Percentiles rank a stretch among this genome's conserved stretches.
Evolutionary conservation across 2,888 invertebrate genomes (phyloP).

Genomic region (Byasa hedistus): DNA sequence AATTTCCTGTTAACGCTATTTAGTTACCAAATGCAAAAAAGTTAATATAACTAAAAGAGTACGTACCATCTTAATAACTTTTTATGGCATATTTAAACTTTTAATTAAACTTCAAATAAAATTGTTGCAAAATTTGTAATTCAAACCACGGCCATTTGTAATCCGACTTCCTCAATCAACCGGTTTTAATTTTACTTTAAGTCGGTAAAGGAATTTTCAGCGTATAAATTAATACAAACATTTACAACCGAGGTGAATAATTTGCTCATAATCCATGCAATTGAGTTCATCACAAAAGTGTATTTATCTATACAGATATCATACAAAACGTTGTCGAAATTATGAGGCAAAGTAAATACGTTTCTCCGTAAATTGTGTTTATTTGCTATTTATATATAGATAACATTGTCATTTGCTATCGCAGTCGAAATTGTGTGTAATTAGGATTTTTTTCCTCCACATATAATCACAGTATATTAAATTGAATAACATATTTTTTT

Average conservation of each 20-base stretch:
- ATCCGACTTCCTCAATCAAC: background rate
- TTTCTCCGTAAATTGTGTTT: background rate
- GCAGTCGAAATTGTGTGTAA: no score
- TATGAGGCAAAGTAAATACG: background rate
- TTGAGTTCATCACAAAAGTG: background rate
- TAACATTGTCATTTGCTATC: no score
- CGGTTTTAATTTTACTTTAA: background rate
- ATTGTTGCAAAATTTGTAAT: background rate
- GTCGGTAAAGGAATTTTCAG: background rate
- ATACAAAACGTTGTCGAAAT: background rate
- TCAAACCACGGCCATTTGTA: conserved; percentile 1
- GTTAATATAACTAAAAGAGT: background rate
- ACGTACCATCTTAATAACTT: no score
- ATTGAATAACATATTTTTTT: no score
- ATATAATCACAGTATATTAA: no score
- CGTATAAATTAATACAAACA: background rate
- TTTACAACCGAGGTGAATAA: background rate
- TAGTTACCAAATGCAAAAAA: background rate
- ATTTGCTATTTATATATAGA: background rate
- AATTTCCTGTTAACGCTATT: background rate
- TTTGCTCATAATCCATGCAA: background rate
- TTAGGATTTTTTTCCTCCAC: no score
- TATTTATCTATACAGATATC: background rate
- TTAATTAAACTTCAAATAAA: background rate
- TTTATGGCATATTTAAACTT: background rate